Conservation (phyloP, 2,113 vertebrate species). For the Phylloscopus trochiloides region DNA sequence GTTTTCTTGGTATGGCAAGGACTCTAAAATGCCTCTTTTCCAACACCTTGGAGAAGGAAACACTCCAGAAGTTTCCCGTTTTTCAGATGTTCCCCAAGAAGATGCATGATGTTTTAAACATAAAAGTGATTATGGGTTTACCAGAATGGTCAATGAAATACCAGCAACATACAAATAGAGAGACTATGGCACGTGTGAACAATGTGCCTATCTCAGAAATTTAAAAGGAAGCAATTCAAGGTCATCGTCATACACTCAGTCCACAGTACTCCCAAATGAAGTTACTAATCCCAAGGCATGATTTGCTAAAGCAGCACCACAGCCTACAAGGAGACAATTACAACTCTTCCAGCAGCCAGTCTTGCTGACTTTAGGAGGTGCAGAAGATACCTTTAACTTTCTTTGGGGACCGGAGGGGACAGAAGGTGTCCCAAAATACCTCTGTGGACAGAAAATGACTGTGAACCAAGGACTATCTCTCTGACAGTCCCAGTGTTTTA, state of each 20-base stretch:
- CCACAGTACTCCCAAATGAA: background rate
- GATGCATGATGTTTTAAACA: background rate
- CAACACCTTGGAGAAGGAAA: background rate
- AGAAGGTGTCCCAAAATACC: background rate
- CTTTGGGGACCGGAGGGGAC: background rate
- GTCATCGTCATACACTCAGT: background rate
- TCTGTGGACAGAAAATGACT: background rate
- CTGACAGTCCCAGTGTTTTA: rapidly evolving
- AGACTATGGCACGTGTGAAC: background rate
- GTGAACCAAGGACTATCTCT: background rate
- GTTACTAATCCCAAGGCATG: background rate
- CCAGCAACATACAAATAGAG: background rate
- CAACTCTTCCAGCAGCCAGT: background rate
- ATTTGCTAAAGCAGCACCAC: background rate
- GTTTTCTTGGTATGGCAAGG: background rate
- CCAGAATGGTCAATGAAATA: background rate
- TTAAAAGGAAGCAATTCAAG: background rate
- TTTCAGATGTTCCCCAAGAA: background rate
- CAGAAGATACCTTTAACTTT: background rate
- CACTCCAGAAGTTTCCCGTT: background rate
- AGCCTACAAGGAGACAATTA: background rate
- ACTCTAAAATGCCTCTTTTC: background rate
- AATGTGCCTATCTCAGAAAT: background rate
- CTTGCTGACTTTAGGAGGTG: background rate
- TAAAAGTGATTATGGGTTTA: background rate